phyloP scores from a whole-genome alignment of 2,797 vertebrate species.

The Morelia viridis region DNA sequence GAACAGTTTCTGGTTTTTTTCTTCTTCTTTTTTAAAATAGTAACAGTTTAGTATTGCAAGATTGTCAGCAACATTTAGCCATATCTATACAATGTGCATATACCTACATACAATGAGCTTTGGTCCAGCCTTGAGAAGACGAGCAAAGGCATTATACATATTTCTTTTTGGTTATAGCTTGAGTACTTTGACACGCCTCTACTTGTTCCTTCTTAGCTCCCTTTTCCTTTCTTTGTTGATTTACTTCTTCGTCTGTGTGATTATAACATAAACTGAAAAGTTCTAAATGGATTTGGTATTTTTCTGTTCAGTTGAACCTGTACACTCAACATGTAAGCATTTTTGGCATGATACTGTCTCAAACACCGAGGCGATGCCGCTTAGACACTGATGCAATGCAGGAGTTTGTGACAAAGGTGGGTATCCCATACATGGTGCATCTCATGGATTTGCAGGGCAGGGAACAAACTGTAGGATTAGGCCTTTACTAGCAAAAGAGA shows the following conservation, averaged over 20 bases:
- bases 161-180: constrained; percentile 96
- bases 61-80: constrained; percentile 99
- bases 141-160: constrained; percentile 86
- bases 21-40: constrained; percentile 72
- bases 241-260: not conserved
- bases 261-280: constrained; percentile 64
- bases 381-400: constrained; percentile 1
- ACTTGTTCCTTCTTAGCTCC: constrained; percentile 79
- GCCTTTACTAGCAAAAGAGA: constrained; percentile 53
- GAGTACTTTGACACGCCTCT: constrained; percentile 84
- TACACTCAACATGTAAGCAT: not conserved
- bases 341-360: not conserved
- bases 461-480: constrained; percentile 13
- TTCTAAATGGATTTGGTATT: constrained; percentile 63
- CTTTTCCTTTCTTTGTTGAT: constrained; percentile 68
- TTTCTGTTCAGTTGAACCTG: constrained; percentile 51
- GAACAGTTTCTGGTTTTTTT: constrained; percentile 78
- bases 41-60: constrained; percentile 89
- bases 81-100: constrained; percentile 99
- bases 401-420: constrained; percentile 53
- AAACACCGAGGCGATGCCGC: not conserved
- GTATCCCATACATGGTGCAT: not conserved
- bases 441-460: not conserved
- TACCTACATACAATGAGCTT: constrained; percentile 95
- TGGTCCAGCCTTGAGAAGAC: constrained; percentile 97